A percentile compares a stretch with the other conserved stretches of the same genome.
Evolutionary conservation across 2,888 invertebrate genomes (phyloP).

Genomic region (Lordiphosa fenestrarum): DNA sequence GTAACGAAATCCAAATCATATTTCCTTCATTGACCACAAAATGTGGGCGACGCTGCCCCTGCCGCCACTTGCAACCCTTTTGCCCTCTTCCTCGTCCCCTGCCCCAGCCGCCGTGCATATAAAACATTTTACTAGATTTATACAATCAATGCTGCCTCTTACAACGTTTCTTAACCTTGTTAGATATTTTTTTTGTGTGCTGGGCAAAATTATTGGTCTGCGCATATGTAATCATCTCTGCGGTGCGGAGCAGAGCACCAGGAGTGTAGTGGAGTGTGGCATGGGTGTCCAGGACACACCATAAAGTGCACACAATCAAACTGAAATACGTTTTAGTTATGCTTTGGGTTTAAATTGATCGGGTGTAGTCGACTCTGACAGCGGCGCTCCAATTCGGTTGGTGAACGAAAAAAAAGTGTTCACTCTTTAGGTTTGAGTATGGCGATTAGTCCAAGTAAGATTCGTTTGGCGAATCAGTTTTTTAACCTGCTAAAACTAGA

Average conservation of each 20-base stretch:
- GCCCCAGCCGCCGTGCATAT: conserved; percentile 45
- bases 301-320: conserved; percentile 71
- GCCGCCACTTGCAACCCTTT: conserved; percentile 49
- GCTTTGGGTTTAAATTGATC: conserved; percentile 14
- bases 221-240: conserved; percentile 75
- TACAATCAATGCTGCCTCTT: conserved; percentile 62
- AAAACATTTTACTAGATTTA: conserved; percentile 66
- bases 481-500: too few relatives aligned
- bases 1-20: conserved; percentile 77
- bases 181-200: conserved; percentile 43
- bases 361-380: conserved; percentile 20
- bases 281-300: conserved; percentile 43
- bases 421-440: too few relatives aligned
- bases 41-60: conserved; percentile 31
- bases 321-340: conserved; percentile 64
- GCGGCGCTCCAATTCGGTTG: conserved; percentile 16
- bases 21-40: conserved; percentile 79
- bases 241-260: conserved; percentile 12
- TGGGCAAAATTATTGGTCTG: conserved; percentile 76
- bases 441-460: too few relatives aligned
- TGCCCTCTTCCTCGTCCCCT: conserved; percentile 8
- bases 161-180: conserved; percentile 74
- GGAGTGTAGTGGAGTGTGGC: conserved; percentile 16
- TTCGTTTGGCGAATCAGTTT: too few relatives aligned
- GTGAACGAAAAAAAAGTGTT: too few relatives aligned